Evolutionary conservation across 2,888 invertebrate genomes (phyloP).

Genomic region (Lasioglossum leucozonium): DNA sequence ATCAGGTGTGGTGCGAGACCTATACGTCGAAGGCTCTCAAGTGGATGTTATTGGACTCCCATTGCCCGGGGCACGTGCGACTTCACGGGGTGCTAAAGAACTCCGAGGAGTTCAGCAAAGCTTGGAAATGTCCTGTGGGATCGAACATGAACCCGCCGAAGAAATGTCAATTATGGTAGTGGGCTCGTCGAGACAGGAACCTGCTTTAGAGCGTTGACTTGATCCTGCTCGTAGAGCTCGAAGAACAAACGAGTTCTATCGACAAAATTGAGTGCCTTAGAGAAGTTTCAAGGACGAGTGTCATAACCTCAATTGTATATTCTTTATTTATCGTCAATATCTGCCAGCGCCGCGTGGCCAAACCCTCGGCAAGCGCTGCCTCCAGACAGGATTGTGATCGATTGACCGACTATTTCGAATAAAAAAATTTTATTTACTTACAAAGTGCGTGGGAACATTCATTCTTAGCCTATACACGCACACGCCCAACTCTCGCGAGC

Average conservation of each 20-base stretch:
- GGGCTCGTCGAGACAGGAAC: background rate
- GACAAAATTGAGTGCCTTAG: background rate
- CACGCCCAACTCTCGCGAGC: background rate
- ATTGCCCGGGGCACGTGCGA: slow-evolving; percentile 90
- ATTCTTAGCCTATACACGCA: background rate
- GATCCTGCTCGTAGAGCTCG: background rate
- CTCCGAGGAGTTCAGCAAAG: slow-evolving; percentile 89
- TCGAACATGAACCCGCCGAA: slow-evolving; percentile 86
- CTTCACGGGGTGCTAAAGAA: slow-evolving; percentile 90
- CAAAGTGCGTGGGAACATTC: slow-evolving; percentile 32
- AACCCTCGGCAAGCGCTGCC: background rate
- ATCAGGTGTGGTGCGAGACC: slow-evolving; percentile 94
- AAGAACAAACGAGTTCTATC: background rate
- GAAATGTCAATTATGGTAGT: slow-evolving; percentile 85
- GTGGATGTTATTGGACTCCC: slow-evolving; percentile 89
- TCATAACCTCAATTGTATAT: too few relatives aligned
- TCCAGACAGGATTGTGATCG: background rate
- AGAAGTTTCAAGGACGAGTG: too few relatives aligned
- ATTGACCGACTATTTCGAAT: slow-evolving; percentile 65
- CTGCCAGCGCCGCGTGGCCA: background rate
- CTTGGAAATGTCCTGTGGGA: slow-evolving; percentile 85
- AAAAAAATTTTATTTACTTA: slow-evolving; percentile 78
- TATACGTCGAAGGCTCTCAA: slow-evolving; percentile 88
- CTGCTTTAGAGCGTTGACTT: background rate
- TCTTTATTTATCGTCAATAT: background rate